Conservation (phyloP, 1,140 invertebrate genomes). For the Euura lappo region DNA sequence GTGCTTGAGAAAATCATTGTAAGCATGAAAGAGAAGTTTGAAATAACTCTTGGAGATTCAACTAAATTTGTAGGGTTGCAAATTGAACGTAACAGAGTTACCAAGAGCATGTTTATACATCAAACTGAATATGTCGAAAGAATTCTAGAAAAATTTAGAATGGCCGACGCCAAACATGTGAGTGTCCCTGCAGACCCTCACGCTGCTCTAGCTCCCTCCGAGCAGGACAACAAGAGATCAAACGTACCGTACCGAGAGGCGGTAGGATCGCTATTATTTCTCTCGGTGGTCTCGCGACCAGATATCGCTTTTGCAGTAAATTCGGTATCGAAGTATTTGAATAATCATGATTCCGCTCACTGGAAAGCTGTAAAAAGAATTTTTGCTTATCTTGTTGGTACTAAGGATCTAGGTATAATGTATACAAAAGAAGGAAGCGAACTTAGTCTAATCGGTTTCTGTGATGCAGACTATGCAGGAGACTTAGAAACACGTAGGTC, state of each 20-base stretch:
- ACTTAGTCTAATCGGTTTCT: conserved; percentile 27
- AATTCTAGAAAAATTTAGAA: conserved; percentile 17
- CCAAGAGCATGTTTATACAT: conserved; percentile 28
- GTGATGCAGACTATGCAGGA: conserved; percentile 20
- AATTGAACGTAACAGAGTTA: conserved; percentile 11
- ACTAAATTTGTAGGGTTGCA: conserved; percentile 31
- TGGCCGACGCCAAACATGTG: conserved; percentile 16
- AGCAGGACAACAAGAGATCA: not conserved
- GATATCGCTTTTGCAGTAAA: conserved; percentile 46
- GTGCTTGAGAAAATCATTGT: conserved; percentile 21
- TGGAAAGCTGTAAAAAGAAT: conserved; percentile 36
- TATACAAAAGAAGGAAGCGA: conserved; percentile 27
- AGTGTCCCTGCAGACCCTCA: conserved; percentile 13
- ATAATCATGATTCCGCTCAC: conserved; percentile 29
- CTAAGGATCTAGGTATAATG: conserved; percentile 15
- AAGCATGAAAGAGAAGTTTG: conserved; percentile 26
- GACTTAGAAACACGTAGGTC: conserved; percentile 18
- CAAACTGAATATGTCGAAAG: conserved; percentile 35
- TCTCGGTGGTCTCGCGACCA: conserved; percentile 41
- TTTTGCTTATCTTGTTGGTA: conserved; percentile 35
- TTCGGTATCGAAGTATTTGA: conserved; percentile 28
- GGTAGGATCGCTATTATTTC: conserved; percentile 43
- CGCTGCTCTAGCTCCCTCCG: conserved; percentile 8
- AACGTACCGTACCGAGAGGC: conserved; percentile 34
- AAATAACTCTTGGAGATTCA: conserved; percentile 21